Conservation (phyloP, 2,888 invertebrate genomes). For the Oscheius onirici region DNA sequence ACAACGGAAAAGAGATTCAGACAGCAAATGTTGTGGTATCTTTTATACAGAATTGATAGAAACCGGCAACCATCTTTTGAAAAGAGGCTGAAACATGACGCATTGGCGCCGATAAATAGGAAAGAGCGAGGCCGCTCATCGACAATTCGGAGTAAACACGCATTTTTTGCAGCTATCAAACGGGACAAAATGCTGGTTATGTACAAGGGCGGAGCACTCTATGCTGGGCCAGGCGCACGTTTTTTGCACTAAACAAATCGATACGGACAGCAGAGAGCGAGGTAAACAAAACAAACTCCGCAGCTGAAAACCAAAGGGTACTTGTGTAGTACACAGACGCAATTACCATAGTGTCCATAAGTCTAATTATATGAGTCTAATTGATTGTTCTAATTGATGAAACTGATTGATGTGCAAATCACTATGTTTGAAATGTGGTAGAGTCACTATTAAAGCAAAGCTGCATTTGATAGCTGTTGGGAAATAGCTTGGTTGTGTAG, state of each 20-base stretch:
- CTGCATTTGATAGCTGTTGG: too few species aligned
- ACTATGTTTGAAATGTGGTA: too few species aligned
- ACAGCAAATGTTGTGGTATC: too few species aligned
- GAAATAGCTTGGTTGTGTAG: too few species aligned
- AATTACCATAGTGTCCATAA: too few species aligned
- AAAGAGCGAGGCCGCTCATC: constrained; percentile 1
- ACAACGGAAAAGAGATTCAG: neutral
- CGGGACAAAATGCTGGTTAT: neutral
- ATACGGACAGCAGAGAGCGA: neutral
- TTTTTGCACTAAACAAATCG: neutral
- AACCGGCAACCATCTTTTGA: neutral
- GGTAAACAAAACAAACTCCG: neutral
- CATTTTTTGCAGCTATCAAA: neutral
- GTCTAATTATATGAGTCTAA: too few species aligned
- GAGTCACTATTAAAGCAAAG: too few species aligned
- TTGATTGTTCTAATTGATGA: too few species aligned
- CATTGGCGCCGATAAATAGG: constrained; percentile 15
- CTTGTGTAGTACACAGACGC: too few species aligned
- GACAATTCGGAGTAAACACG: constrained; percentile 12
- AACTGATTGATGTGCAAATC: too few species aligned
- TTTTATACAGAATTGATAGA: constrained; percentile 15
- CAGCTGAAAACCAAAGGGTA: too few species aligned
- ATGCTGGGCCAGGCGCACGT: neutral
- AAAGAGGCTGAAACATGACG: constrained; percentile 3
- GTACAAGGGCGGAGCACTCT: constrained; percentile 1